Percentiles rank a stretch among this genome's conserved stretches.
Conservation (phyloP, 2,797 vertebrate species). For the Staurois parvus region DNA sequence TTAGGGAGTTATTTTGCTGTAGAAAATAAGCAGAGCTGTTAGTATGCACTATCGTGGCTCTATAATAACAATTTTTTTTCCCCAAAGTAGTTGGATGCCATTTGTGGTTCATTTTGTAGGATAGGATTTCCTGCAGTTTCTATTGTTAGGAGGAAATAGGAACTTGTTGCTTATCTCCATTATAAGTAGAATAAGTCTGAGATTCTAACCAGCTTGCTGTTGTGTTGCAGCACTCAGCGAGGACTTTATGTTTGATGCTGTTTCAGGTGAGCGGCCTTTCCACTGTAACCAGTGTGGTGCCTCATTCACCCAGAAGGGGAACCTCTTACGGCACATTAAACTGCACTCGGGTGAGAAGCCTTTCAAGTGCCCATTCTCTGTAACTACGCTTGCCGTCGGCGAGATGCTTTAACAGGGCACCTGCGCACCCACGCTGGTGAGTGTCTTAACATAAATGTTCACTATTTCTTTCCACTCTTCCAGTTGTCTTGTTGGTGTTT, state of each 20-base stretch:
- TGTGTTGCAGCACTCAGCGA: conserved; percentile 62
- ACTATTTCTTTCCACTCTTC: background rate
- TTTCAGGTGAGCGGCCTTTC: conserved; percentile 92
- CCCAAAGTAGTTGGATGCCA: background rate
- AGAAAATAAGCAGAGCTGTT: no score
- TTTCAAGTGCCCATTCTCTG: conserved; percentile 96
- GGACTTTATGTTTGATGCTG: conserved; percentile 61
- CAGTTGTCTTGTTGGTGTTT: background rate
- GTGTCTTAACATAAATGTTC: conserved; percentile 55
- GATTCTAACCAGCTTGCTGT: conserved; percentile 60
- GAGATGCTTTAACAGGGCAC: conserved; percentile 93
- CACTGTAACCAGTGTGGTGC: conserved; percentile 97
- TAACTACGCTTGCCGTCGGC: conserved; percentile 93
- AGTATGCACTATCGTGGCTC: no score
- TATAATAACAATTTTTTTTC: no score
- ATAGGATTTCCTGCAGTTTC: background rate
- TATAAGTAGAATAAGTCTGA: background rate
- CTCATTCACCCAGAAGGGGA: conserved; percentile 97
- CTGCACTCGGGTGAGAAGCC: conserved; percentile 97
- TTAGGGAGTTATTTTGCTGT: no score
- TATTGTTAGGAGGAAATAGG: background rate
- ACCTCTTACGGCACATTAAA: conserved; percentile 95
- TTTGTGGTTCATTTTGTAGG: background rate
- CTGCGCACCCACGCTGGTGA: conserved; percentile 95
- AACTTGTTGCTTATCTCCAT: background rate